A percentile compares a stretch with the other conserved stretches of the same genome.
Conservation (phyloP, 1,140 invertebrate species). For the Aricia agestis region DNA sequence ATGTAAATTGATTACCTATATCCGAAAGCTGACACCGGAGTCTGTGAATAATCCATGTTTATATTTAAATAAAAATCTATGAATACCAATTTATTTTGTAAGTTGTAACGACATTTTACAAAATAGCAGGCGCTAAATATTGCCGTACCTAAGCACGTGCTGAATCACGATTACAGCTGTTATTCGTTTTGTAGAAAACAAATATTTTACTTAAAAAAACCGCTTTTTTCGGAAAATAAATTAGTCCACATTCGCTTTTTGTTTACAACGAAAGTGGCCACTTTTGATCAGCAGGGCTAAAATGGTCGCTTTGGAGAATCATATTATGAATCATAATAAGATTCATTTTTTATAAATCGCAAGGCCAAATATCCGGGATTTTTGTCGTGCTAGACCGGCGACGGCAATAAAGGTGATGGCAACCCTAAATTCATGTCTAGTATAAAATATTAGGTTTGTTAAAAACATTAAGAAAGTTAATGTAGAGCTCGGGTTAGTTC, state of each 20-base stretch:
- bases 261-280: too few relatives aligned
- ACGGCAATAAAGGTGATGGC: too few relatives aligned
- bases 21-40: not conserved
- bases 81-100: conserved; percentile 3
- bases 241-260: too few relatives aligned
- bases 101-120: not conserved
- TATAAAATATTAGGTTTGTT: not conserved
- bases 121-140: conserved; percentile 11
- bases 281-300: too few relatives aligned
- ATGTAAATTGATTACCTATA: conserved; percentile 4
- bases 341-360: too few relatives aligned
- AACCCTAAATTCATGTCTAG: too few relatives aligned
- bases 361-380: too few relatives aligned
- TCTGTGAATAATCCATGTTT: conserved; percentile 3
- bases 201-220: not conserved
- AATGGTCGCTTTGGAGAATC: too few relatives aligned
- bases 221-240: too few relatives aligned
- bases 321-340: too few relatives aligned
- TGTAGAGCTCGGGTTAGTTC: not conserved
- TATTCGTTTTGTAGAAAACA: not conserved
- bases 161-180: not conserved
- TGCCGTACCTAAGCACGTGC: conserved; percentile 1
- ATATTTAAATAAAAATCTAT: conserved; percentile 7
- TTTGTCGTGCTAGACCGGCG: too few relatives aligned
- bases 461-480: not conserved